A percentile compares a stretch with the other conserved stretches of the same genome.
Evolutionary conservation across 2,113 vertebrate species (phyloP).

Genomic region (Mirounga angustirostris): DNA sequence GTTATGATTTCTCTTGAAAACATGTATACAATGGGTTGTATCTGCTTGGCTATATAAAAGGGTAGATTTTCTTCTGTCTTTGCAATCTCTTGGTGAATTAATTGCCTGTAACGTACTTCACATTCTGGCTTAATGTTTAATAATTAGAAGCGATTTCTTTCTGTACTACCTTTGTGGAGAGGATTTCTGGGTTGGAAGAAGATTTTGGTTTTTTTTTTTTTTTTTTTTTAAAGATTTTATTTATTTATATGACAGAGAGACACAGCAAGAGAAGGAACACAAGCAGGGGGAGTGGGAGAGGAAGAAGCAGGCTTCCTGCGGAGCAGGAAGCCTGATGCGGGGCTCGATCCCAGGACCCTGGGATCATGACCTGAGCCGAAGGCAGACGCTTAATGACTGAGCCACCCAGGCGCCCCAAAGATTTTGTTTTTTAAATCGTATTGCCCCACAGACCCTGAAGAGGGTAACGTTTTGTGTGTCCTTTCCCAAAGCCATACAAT

Average conservation of each 20-base stretch:
- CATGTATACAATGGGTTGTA: neutral
- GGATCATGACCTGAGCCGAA: too few relatives aligned
- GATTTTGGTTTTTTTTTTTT: neutral
- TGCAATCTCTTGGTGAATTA: neutral
- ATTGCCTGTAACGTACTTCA: neutral
- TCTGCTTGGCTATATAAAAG: neutral
- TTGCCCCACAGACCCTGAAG: neutral
- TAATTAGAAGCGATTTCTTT: neutral
- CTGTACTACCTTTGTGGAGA: neutral
- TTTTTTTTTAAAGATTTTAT: neutral
- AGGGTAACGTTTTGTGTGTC: neutral
- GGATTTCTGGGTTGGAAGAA: neutral
- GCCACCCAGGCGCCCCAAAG: neutral
- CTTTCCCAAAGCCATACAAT: neutral
- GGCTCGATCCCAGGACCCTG: too few relatives aligned
- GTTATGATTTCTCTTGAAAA: neutral
- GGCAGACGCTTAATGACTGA: too few relatives aligned
- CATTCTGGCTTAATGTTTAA: neutral
- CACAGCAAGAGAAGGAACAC: too few relatives aligned
- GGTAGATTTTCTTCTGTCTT: slow-evolving; percentile 17
- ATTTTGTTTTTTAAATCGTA: neutral
- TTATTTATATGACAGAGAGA: too few relatives aligned
- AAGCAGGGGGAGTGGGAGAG: too few relatives aligned
- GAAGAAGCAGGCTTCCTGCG: too few relatives aligned
- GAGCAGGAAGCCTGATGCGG: too few relatives aligned